Evolutionary conservation across 23 tunicate genomes (phyloP).

Genomic region (Aplidium turbinatum): DNA sequence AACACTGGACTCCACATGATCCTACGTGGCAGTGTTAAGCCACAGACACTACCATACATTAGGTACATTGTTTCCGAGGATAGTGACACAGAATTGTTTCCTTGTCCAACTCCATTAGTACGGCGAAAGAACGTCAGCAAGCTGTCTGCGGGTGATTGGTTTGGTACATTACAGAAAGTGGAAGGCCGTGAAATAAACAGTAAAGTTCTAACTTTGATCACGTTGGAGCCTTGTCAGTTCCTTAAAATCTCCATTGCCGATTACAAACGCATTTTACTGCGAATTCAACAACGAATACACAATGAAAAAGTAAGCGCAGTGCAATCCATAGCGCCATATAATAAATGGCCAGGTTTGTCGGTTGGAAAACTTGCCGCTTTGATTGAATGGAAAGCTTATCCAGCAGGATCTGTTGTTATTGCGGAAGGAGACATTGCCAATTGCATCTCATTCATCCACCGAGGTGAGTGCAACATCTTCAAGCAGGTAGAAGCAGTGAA

Average conservation of each 20-base stretch:
- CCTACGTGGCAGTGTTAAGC: slow-evolving; percentile 55
- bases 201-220: slow-evolving; percentile 61
- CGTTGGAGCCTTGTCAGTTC: slow-evolving; percentile 71
- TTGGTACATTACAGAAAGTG: slow-evolving; percentile 69
- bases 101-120: slow-evolving; percentile 63
- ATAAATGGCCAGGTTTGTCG: slow-evolving; percentile 83
- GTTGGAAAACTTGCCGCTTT: slow-evolving; percentile 76
- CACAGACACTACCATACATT: slow-evolving; percentile 72
- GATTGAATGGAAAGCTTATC: slow-evolving; percentile 64
- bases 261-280: slow-evolving; percentile 57
- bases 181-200: slow-evolving; percentile 61
- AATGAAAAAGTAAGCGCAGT: slow-evolving; percentile 58
- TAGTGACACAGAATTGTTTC: slow-evolving; percentile 33
- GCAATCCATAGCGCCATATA: slow-evolving; percentile 40
- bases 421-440: slow-evolving; percentile 71
- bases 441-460: slow-evolving; percentile 60
- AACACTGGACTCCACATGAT: slow-evolving; percentile 76
- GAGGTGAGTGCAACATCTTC: slow-evolving; percentile 74
- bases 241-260: slow-evolving; percentile 73
- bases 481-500: slow-evolving; percentile 83
- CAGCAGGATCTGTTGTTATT: slow-evolving; percentile 55
- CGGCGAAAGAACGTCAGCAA: slow-evolving; percentile 45
- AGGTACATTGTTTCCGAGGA: background rate
- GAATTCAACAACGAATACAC: slow-evolving; percentile 57
- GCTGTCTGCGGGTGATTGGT: slow-evolving; percentile 65